Percentiles rank a stretch among this genome's conserved stretches.
phyloP scores from a whole-genome alignment of 1,140 invertebrate genomes.

The Asbolus verrucosus region DNA sequence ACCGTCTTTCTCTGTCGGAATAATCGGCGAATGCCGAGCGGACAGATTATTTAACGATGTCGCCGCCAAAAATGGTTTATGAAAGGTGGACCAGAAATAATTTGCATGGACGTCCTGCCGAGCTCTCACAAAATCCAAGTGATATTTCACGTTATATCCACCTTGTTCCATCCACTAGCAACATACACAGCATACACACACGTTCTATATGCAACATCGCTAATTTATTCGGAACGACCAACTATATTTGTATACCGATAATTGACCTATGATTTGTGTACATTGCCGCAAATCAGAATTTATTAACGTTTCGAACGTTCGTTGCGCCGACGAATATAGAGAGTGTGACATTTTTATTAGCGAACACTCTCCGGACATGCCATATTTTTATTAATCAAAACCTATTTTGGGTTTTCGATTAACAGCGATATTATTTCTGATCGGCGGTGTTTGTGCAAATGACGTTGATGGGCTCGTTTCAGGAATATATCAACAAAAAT shows the following conservation, averaged over 20 bases:
- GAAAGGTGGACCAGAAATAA: conserved; percentile 28
- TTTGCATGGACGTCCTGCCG: conserved; percentile 42
- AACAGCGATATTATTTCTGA: conserved; percentile 11
- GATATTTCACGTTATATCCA: conserved; percentile 53
- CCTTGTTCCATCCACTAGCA: conserved; percentile 43
- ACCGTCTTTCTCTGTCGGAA: not conserved
- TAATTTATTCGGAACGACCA: conserved; percentile 53
- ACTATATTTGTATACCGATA: conserved; percentile 55
- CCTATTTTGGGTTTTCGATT: conserved; percentile 4
- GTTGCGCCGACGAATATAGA: conserved; percentile 24
- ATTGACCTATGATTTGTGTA: conserved; percentile 56
- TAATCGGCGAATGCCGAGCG: not conserved
- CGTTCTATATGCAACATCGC: conserved; percentile 50
- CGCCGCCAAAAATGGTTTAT: conserved; percentile 28
- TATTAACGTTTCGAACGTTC: conserved; percentile 43
- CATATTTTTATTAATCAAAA: conserved; percentile 22
- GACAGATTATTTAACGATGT: conserved; percentile 28
- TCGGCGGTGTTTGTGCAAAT: no score
- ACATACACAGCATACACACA: conserved; percentile 25
- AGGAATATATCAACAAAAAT: no score
- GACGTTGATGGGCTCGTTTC: conserved; percentile 17
- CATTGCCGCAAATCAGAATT: conserved; percentile 46
- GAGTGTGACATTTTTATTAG: conserved; percentile 23
- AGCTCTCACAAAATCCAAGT: conserved; percentile 48
- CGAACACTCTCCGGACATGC: conserved; percentile 4